Conservation (phyloP, 2,888 invertebrate species). For the Leucozona laternaria region DNA sequence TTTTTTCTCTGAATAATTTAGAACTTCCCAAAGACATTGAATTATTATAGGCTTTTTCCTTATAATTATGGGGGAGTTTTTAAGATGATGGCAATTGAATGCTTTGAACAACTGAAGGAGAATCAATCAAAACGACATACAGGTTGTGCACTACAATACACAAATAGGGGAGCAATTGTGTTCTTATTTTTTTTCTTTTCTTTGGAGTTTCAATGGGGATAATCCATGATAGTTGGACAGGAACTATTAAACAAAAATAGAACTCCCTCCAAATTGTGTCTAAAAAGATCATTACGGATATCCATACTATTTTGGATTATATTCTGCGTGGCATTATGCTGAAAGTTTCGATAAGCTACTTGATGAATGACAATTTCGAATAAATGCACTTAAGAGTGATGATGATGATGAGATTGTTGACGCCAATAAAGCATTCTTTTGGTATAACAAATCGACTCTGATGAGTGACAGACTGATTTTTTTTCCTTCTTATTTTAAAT, state of each 20-base stretch:
- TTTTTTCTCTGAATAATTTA: constrained; percentile 41
- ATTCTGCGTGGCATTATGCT: constrained; percentile 25
- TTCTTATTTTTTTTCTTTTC: neutral
- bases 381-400: constrained; percentile 35
- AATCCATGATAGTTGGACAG: constrained; percentile 26
- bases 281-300: constrained; percentile 19
- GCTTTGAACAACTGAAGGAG: constrained; percentile 46
- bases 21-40: constrained; percentile 53
- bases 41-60: constrained; percentile 35
- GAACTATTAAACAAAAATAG: constrained; percentile 41
- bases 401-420: constrained; percentile 43
- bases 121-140: constrained; percentile 62
- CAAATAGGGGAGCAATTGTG: constrained; percentile 18
- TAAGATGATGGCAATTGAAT: constrained; percentile 43
- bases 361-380: constrained; percentile 37
- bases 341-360: constrained; percentile 40
- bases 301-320: constrained; percentile 11
- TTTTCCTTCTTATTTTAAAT: neutral
- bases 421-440: constrained; percentile 35
- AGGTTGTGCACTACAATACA: constrained; percentile 18
- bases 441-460: constrained; percentile 25
- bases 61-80: neutral
- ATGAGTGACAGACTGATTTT: neutral
- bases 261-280: neutral
- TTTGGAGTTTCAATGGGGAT: neutral